A percentile compares a stretch with the other conserved stretches of the same genome.
Evolutionary conservation across 1,140 invertebrate species (phyloP).

Genomic region (Galleria mellonella): DNA sequence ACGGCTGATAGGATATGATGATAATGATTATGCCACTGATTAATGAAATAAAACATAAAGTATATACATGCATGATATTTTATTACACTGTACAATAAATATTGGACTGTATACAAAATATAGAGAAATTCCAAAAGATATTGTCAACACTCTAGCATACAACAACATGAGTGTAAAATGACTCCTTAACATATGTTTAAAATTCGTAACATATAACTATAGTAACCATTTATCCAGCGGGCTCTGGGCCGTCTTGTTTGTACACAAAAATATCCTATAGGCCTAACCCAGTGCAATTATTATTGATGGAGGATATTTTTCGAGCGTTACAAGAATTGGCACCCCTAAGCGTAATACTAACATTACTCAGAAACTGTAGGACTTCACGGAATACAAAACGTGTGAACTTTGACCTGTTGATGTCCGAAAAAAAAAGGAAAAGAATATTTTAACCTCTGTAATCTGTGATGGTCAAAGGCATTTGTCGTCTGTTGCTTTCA

Average conservation of each 20-base stretch:
- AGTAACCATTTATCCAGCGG: not conserved
- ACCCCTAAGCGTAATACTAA: conserved; percentile 17
- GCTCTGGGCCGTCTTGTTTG: not conserved
- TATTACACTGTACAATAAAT: conserved; percentile 74
- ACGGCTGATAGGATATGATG: no score
- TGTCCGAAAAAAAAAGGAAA: no score
- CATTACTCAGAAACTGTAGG: conserved; percentile 3
- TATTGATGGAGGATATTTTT: conserved; percentile 10
- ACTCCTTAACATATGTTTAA: conserved; percentile 47
- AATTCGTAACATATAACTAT: conserved; percentile 39
- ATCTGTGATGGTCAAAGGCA: no score
- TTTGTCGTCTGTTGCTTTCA: no score
- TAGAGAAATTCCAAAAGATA: conserved; percentile 69
- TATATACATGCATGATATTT: conserved; percentile 64
- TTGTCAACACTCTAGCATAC: conserved; percentile 66
- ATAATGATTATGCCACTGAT: no score
- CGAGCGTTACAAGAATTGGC: conserved; percentile 25
- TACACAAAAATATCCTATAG: conserved; percentile 13
- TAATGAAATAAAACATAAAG: conserved; percentile 32
- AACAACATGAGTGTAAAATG: conserved; percentile 53
- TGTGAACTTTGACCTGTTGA: no score
- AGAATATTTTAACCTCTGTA: no score
- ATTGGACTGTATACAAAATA: conserved; percentile 71
- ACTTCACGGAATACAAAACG: no score
- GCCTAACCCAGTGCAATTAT: conserved; percentile 8